A percentile compares a stretch with the other conserved stretches of the same genome.
phyloP scores from a whole-genome alignment of 2,797 vertebrate species.

The Aphelocoma californica region DNA sequence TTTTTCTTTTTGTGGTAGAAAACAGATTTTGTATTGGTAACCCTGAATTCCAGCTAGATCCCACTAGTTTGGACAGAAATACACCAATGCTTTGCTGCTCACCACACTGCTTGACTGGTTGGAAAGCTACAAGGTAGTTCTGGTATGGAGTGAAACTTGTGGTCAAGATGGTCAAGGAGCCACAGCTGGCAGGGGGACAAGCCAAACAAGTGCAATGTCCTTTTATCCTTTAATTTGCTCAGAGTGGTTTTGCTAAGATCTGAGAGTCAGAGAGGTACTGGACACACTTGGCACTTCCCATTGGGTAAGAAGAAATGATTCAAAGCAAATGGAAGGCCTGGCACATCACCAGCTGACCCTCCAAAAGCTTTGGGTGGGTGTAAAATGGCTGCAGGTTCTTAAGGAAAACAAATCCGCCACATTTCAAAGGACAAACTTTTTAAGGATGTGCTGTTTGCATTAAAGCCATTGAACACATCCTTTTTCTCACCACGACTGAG shows the following conservation, averaged over 20 bases:
- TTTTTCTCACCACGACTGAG: background rate
- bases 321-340: background rate
- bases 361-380: background rate
- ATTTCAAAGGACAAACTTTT: background rate
- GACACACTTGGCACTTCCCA: background rate
- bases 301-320: background rate
- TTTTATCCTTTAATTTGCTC: background rate
- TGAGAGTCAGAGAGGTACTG: background rate
- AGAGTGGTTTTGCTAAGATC: background rate
- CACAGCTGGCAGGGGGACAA: background rate
- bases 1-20: background rate
- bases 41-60: background rate
- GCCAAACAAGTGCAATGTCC: background rate
- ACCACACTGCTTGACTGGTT: background rate
- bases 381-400: background rate
- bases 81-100: background rate
- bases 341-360: background rate
- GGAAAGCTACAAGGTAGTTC: background rate
- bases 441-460: background rate
- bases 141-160: background rate
- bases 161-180: rapidly evolving
- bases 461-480: background rate
- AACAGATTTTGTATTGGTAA: background rate
- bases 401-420: background rate
- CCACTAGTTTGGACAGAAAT: background rate